Base-by-base conservation (phyloP, 2,888 invertebrate genomes). In the Mesochorus sp. region DNA sequence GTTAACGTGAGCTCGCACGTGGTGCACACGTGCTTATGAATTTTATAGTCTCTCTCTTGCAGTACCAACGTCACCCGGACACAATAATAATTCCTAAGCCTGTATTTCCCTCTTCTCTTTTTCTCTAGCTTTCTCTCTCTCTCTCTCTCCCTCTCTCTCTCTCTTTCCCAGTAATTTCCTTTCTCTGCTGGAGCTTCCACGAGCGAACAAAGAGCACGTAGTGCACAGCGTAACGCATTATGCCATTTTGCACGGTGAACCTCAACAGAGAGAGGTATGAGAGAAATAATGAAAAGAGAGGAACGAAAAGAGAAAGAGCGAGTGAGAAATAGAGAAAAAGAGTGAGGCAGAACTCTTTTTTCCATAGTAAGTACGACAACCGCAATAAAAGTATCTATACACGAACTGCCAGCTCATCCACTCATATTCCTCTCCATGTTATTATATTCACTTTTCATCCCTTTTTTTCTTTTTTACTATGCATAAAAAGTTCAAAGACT, bases 151-250 rank as follows among this genome's bases (percentile, higher is more conserved):
- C 39, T 64, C 64, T 47, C 61, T 6, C 57, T 51, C 53, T 64
- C 44, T 14, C 51, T 44, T 28, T 19, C 55, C 39, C 61, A 57
- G 67, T 28, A 37, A 47, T 64, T 62, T 73, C 39, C 42, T 67
- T 72, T 68, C 53, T 73, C 26, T 44, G 34, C 59, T 6, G 28
- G 26, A 21, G n/a, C 37, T 61, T 75, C 72, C 53, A 49, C 71
- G 61, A 51, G 57, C 77, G 81, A 84, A 85, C 85, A 86, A 86
- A 84, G 85, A 83, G 83, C 84, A 85, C 82, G 83, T 83, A 83
- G 70, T 61, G 66, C 81, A 74, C 66, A 76, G 77, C 71, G 81
- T 82, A 83, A 82, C 82, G 82, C 81, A 82, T 84, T 84, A 83
- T 83, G 79, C 80, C 80, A 85, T 84, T 83, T 83, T 83, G 78